Evolutionary conservation across 2,888 invertebrate species (phyloP), one percentile per base, ranked within the genome.

Genomic region (Lepidonotus clava): DNA sequence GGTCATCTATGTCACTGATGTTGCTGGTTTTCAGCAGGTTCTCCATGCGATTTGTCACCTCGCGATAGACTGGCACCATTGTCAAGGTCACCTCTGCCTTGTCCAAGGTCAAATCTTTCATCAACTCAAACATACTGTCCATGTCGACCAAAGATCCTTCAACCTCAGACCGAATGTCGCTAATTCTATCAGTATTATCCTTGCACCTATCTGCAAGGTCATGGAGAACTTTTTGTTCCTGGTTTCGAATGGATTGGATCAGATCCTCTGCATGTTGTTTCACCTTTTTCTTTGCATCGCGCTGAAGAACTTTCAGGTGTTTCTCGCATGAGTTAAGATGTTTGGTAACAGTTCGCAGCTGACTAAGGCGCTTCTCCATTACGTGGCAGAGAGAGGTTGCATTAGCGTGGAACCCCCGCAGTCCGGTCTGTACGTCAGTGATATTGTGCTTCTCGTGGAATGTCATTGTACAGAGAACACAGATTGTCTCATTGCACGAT

Each of bases 141-240:
- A 85, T 71, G 85, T 76, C 76, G 21, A 76, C 85, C 28, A 85
- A 36, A 14, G 85, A 28, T 5, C 71, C 40, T 34, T 85, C 85
- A 8, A 76, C 40, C 24, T 85, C 85, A 24, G 46, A 51, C 8
- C 38, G 53, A 4, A 41, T 24, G 28, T 41, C 18, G 32, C 28
- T n/a, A 14, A 76, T 38, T 34, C 14, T 41, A 14, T 85, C 76
- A 0, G 34, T 41, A 21, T 85, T 28, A 4, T 5, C 32, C 41
- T 32, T 46, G 21, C 38, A 51, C 8, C 41, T 11, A 18, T 71
- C 71, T 51, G 41, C 34, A 11, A 85, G 21, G 0, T 71, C 76
- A n/a, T 32, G 40, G 2, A 85, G 11, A 1, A 85, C 21, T 41
- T 34, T 24, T 24, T 46, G 34, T 38, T 85, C 85, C 67, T 85